Evolutionary conservation across 1,140 invertebrate species (phyloP), one percentile per base, ranked within the genome.

Genomic region (Ceratitis capitata): DNA sequence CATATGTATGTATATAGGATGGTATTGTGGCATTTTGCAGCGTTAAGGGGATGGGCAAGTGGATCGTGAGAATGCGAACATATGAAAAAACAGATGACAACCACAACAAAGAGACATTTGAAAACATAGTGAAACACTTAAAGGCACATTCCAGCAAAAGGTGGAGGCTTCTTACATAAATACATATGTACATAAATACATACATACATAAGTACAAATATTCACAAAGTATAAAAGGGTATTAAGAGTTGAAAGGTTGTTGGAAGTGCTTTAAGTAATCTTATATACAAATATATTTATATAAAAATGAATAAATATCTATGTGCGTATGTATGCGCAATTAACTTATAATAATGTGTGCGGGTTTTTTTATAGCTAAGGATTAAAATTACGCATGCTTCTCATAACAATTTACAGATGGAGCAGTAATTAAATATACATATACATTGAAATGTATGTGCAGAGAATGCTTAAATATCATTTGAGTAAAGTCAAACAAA

Each of bases 31-130:
- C 23, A 32, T 53, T 19, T 5, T 19, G 16, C 19, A 14, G 58
- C 29, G 16, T 69, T 69, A 19, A 2, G 16, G 32, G 23, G 39
- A 23, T 78, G 16, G n/a, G 32, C 23, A 7, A 16, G 26, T 26
- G 56, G 32, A 32, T 78, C 69, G 69, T 78, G 69, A 23, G 69
- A 78, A 78, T 45, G 12, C 12, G 39, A 78, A n/a, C 69, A 78
- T 32, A 39, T 69, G 64, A 7, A 19, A 69, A 69, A 69, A 19
- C 64, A 42, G 19, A 69, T 19, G 64, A 69, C 32, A 69, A 69
- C 64, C 35, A 69, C 35, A 35, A 69, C 64, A 42, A 69, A 42
- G 64, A 26, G 19, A 39, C 23, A 61, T 3, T 56, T 23, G n/a
- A 6, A 16, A 23, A 64, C 58, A 32, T 56, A 56, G 3, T 6